These are phyloP conservation scores for Bucco capensis DNA, from an alignment of 2,113 vertebrate genomes.

Conservation along the genomic window DNA sequence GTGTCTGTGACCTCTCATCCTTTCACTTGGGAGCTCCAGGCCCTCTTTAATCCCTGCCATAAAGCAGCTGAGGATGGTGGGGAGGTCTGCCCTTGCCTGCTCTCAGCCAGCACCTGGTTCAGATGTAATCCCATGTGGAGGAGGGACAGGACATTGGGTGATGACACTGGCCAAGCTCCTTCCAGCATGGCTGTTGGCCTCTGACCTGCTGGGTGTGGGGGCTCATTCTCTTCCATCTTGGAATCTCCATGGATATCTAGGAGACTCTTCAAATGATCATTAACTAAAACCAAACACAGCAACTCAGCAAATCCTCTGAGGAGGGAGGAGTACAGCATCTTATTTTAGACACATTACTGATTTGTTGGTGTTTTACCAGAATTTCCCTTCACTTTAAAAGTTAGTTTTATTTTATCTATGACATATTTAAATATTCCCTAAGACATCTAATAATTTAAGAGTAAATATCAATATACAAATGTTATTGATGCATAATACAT, in stretches of 20 bases:
- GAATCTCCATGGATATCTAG: background rate
- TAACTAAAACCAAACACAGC: background rate
- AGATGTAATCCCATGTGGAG: rapidly evolving
- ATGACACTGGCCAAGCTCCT: background rate
- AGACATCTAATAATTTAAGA: background rate
- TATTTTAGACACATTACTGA: background rate
- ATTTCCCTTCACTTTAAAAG: background rate
- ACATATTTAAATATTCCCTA: background rate
- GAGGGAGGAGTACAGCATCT: background rate
- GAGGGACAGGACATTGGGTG: background rate
- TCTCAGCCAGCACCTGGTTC: rapidly evolving
- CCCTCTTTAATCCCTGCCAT: background rate
- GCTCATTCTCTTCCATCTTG: background rate
- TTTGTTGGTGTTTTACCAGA: background rate
- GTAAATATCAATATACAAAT: background rate
- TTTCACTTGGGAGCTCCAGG: background rate
- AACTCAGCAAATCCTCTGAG: background rate
- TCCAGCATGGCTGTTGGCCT: background rate
- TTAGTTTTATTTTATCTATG: background rate
- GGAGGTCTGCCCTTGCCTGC: background rate
- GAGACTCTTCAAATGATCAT: background rate
- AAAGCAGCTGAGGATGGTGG: background rate
- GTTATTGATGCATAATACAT: background rate
- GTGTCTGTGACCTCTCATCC: background rate
- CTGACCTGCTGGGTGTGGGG: background rate